Base-by-base conservation (phyloP, 2,113 vertebrate genomes). In the Brachyistius frenatus region DNA sequence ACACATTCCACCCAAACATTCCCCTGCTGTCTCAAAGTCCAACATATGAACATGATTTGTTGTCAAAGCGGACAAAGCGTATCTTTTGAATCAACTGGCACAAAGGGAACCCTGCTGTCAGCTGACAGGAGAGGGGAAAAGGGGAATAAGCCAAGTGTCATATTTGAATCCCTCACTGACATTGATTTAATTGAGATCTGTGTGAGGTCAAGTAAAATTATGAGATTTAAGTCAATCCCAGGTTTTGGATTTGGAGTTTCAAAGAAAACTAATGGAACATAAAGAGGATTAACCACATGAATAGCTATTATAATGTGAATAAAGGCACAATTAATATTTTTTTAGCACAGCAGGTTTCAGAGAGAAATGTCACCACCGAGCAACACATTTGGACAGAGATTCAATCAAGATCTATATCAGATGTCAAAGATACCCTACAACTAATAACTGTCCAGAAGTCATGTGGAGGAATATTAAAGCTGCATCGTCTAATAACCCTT, bases 41-140 rank as follows among this genome's bases (percentile, higher is more conserved):
- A 37, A 55, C 39, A 52, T 13, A 60, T 1, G 0, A 73, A 39
- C 47, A 32, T 54, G 67, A 86, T 78, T 78, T 68, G 49, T 41
- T 73, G 65, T 90, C 62, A 85, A 56, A 83, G 50, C 30, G 57
- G 47, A 79, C 36, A 55, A 5, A 2, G 67, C 56, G 54, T 66
- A 52, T 62, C 73, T 82, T 84, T 88, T 90, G 81, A 86, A 87
- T 86, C 75, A 82, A 14, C 65, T 63, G 47, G 16, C 57, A 81
- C 58, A 80, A 82, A 80, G 55, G 73, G 39, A 81, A 56, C 33
- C 52, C 66, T 6, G 50, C 66, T 73, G 62, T 80, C 62, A 60
- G 61, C 71, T 73, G 80, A 74, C 71, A 82, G 57, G 8, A 76
- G 30, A 57, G 13, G 72, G 66, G 65, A 13, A 49, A 64, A 41